Base-by-base conservation (phyloP, 2,113 vertebrate species). In the Alethe castanea region DNA sequence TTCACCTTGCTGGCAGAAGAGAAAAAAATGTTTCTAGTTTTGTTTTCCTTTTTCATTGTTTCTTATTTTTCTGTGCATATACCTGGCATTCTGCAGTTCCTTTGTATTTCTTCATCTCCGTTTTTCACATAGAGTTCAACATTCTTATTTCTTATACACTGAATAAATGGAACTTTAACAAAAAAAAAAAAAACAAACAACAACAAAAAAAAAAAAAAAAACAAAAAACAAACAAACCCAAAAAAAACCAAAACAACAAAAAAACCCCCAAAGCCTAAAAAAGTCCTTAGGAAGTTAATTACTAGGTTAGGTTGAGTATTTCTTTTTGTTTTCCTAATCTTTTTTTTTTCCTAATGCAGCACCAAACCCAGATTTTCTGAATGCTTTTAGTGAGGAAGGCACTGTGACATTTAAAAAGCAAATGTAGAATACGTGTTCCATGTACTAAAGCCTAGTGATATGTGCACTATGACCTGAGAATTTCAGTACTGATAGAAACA, bases 391-490 rank as follows among this genome's bases (percentile, higher is more conserved):
- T 4, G 0, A 91, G 64, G 26, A 91, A 88, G 9, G 36, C 70
- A 72, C 23, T 14, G 45, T 90, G 84, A 81, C 81, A 87, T 94
- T 94, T 89, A 91, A 92, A 83, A 92, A 88, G 61, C 24, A 47
- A 93, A 90, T 44, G 31, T 25, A 77, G 78, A 92, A 84, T 61
- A 80, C 3, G 0, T 6, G 42, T 77, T 90, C 44, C 44, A 5
- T 64, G 17, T 72, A 57, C 42, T 57, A 12, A 85, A 92, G n/a
- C 36, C 50, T 80, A 65, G 18, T 48, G 33, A 57, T 86, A 61
- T 15, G 20, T 86, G 60, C 64, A 90, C 80, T 64, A 28, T 36
- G 54, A 72, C 47, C 71, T 86, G 85, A 48, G 15, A 80, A 61
- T 47, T 78, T 88, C 47, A 86, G 12, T 25, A 42, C 12, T 38